Percentiles rank a stretch among this genome's conserved stretches.
phyloP scores from a whole-genome alignment of 1,140 invertebrate species.

The Drosophila sechellia region DNA sequence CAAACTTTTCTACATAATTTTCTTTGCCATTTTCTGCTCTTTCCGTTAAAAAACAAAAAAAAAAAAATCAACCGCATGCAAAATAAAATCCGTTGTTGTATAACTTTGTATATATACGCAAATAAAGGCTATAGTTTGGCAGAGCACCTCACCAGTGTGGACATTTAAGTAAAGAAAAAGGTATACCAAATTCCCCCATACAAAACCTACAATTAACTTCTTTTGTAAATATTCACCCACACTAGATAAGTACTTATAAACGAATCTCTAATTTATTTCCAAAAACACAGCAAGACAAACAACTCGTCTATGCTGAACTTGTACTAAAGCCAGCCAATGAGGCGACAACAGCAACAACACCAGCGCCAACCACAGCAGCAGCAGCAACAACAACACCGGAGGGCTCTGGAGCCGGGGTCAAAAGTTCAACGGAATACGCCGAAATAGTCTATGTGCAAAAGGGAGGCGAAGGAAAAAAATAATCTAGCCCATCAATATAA shows the following conservation, averaged over 20 bases:
- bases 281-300: conserved; percentile 80
- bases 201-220: neutral
- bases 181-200: conserved; percentile 52
- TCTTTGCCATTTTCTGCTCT: conserved; percentile 60
- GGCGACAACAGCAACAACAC: conserved; percentile 71
- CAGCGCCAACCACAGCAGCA: conserved; percentile 73
- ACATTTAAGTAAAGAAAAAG: conserved; percentile 77
- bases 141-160: conserved; percentile 80
- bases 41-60: conserved; percentile 35
- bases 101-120: conserved; percentile 51
- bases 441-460: conserved; percentile 86
- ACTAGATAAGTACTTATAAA: conserved; percentile 1
- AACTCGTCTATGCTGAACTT: conserved; percentile 87
- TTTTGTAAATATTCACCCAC: neutral
- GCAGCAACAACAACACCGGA: conserved; percentile 38
- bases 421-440: conserved; percentile 86
- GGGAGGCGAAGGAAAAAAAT: conserved; percentile 64
- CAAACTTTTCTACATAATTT: conserved; percentile 41
- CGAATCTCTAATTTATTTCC: neutral
- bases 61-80: conserved; percentile 34
- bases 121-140: conserved; percentile 79
- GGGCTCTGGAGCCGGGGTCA: conserved; percentile 69
- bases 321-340: conserved; percentile 85
- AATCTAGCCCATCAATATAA: conserved; percentile 27
- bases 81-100: conserved; percentile 48